phyloP scores from a whole-genome alignment of 1,140 invertebrate species.

The Mycetomoellerius zeteki region DNA sequence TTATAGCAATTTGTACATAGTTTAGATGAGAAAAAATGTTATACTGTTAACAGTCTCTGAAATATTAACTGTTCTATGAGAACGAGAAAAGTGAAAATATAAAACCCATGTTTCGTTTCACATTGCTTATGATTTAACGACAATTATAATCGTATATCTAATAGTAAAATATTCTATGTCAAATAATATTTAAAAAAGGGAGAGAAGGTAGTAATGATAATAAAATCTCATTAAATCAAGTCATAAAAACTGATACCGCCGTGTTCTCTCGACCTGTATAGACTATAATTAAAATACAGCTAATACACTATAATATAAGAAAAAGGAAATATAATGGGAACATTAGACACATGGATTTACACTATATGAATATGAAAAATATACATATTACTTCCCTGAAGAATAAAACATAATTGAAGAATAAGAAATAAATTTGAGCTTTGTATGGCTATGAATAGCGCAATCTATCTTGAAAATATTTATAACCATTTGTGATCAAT shows the following conservation, averaged over 20 bases:
- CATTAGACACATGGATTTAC: slow-evolving; percentile 69
- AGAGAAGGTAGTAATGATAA: not conserved
- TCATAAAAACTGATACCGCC: slow-evolving; percentile 50
- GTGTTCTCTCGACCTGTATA: slow-evolving; percentile 38
- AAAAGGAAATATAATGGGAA: slow-evolving; percentile 56
- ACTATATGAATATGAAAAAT: slow-evolving; percentile 75
- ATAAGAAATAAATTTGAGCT: slow-evolving; percentile 65
- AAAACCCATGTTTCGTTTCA: slow-evolving; percentile 40
- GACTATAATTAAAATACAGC: slow-evolving; percentile 25
- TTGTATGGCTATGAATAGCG: slow-evolving; percentile 66
- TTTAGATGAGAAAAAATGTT: not conserved
- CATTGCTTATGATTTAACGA: slow-evolving; percentile 35
- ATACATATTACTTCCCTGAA: slow-evolving; percentile 73
- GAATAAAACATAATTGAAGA: slow-evolving; percentile 67
- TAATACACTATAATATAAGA: slow-evolving; percentile 34
- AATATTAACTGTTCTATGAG: slow-evolving; percentile 13
- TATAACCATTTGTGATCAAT: slow-evolving; percentile 68
- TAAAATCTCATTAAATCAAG: slow-evolving; percentile 51
- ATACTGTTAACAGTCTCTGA: slow-evolving; percentile 11
- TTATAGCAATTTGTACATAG: not conserved
- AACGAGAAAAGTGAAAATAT: slow-evolving; percentile 31
- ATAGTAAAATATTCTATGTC: slow-evolving; percentile 33
- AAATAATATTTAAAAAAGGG: slow-evolving; percentile 27
- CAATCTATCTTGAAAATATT: slow-evolving; percentile 58
- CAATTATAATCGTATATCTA: slow-evolving; percentile 26